Conservation (phyloP, 2,797 vertebrate genomes). For the Danio albolineatus region DNA sequence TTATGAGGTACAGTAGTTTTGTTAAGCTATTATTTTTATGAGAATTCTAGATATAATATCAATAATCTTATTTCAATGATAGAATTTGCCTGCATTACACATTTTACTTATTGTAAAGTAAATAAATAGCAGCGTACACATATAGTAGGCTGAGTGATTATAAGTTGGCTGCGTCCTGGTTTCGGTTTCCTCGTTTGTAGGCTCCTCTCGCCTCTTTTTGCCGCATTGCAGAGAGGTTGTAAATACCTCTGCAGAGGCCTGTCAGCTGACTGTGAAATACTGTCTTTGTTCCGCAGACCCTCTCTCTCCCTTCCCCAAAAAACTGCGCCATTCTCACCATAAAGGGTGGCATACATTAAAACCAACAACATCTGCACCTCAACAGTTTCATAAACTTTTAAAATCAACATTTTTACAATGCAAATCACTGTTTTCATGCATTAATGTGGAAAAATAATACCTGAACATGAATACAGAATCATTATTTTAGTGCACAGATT, state of each 20-base stretch:
- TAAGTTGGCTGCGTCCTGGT: not conserved
- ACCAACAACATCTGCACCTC: not conserved
- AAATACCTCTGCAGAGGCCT: slow-evolving; percentile 99
- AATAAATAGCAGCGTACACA: not conserved
- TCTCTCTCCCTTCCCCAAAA: slow-evolving; percentile 77
- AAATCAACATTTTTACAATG: not conserved
- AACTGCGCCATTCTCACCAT: slow-evolving; percentile 57
- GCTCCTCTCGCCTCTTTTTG: slow-evolving; percentile 80
- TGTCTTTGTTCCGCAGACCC: slow-evolving; percentile 93
- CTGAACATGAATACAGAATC: not conserved
- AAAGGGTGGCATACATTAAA: slow-evolving; percentile 29
- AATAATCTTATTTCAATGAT: not conserved
- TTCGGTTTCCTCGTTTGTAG: slow-evolving; percentile 61
- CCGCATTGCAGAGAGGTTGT: slow-evolving; percentile 97
- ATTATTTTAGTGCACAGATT: too few species aligned
- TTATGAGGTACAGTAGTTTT: too few species aligned
- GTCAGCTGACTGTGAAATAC: slow-evolving; percentile 96
- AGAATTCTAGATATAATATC: too few species aligned
- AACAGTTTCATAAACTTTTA: not conserved
- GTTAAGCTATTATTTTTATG: not conserved
- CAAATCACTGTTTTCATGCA: not conserved
- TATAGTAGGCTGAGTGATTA: not conserved
- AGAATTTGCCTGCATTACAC: not conserved
- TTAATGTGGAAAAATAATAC: not conserved
- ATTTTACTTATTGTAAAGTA: not conserved